These are phyloP conservation scores for Paracentrotus lividus DNA, from an alignment of 53 echinoderm and acorn worm species.

Conservation along the genomic window DNA sequence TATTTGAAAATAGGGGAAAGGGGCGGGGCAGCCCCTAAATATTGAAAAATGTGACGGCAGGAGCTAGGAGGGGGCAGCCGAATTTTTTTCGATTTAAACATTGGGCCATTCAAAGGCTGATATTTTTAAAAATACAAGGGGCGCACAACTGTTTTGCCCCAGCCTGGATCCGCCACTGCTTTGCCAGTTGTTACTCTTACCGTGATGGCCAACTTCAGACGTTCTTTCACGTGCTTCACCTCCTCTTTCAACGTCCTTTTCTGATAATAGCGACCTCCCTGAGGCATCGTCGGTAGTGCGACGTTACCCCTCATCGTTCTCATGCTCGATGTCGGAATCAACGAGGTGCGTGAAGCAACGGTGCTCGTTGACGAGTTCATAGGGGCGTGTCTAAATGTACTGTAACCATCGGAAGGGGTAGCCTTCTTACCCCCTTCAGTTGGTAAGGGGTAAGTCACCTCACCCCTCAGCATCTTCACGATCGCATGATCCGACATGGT, in stretches of 20 bases:
- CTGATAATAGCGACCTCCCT: background rate
- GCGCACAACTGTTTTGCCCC: too few species aligned
- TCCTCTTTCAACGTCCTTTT: background rate
- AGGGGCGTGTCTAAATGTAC: background rate
- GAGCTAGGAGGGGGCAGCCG: too few species aligned
- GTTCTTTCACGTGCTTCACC: too few species aligned
- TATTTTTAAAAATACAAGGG: too few species aligned
- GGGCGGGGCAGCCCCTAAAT: too few species aligned
- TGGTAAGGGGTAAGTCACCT: slow-evolving; percentile 40
- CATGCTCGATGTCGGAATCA: background rate
- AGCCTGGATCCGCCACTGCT: too few species aligned
- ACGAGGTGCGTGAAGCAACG: background rate
- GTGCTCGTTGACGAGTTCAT: background rate
- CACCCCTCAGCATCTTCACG: slow-evolving; percentile 36
- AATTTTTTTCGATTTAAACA: too few species aligned
- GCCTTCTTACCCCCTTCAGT: background rate
- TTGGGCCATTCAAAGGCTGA: too few species aligned
- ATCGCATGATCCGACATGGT: slow-evolving; percentile 18
- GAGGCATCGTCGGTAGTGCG: slow-evolving; percentile 12
- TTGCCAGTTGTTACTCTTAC: too few species aligned
- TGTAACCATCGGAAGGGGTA: background rate
- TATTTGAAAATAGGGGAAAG: too few species aligned
- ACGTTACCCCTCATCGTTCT: slow-evolving; percentile 13
- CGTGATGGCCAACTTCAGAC: background rate
- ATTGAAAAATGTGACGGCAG: too few species aligned